phyloP scores from a whole-genome alignment of 2,797 vertebrate species.

The Anguilla pacifica region DNA sequence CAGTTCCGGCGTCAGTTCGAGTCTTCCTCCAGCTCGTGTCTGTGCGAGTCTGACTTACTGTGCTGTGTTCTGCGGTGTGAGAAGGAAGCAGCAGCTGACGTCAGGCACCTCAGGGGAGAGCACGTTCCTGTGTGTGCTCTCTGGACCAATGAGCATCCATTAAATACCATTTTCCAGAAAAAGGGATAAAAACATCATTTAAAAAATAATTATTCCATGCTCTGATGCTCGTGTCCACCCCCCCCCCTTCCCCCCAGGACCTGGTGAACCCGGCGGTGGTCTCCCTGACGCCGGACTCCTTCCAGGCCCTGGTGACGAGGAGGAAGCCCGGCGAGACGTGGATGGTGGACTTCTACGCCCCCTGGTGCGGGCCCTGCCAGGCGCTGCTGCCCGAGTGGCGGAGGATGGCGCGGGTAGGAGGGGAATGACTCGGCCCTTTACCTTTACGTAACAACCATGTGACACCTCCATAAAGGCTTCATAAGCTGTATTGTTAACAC shows the following conservation, averaged over 20 bases:
- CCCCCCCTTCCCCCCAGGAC: conserved; percentile 73
- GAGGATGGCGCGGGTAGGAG: conserved; percentile 88
- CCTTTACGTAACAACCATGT: not conserved
- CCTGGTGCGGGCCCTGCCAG: conserved; percentile 96
- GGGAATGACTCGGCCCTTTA: not conserved
- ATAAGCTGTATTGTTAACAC: not conserved
- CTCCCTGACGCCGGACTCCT: conserved; percentile 81
- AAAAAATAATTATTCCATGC: no score
- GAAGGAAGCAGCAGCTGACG: no score
- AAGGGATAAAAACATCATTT: no score
- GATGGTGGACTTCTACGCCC: conserved; percentile 94
- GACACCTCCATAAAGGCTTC: not conserved
- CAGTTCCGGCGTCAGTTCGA: no score
- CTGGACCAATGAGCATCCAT: no score
- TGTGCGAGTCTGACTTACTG: no score
- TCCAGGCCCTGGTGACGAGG: conserved; percentile 80
- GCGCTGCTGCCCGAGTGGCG: conserved; percentile 95
- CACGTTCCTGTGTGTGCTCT: no score
- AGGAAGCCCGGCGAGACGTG: conserved; percentile 79
- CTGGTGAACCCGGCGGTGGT: conserved; percentile 87
- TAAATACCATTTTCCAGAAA: no score
- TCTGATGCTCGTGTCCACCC: not conserved
- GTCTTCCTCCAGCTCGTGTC: not conserved
- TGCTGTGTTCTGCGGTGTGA: no score
- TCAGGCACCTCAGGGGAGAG: no score